These are phyloP conservation scores for Epizoanthus illoricatus DNA, from an alignment of 92 coral and sea anemone genomes.

Conservation along the genomic window DNA sequence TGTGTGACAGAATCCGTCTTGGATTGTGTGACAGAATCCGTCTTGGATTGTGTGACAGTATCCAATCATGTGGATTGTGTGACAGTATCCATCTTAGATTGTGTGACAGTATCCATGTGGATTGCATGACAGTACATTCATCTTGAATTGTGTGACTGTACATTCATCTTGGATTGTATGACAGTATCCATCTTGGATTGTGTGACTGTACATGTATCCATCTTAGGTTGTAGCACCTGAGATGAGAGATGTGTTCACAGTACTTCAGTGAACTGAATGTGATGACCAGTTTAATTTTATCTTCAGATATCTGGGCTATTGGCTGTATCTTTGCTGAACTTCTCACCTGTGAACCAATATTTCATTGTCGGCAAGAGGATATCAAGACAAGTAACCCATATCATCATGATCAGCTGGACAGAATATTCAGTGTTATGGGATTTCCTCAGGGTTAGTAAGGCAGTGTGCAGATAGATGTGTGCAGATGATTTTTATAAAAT, in stretches of 20 bases:
- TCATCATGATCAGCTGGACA: slow-evolving; percentile 95
- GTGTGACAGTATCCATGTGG: not conserved
- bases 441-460: slow-evolving; percentile 86
- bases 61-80: too few relatives aligned
- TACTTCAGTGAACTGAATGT: not conserved
- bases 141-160: not conserved
- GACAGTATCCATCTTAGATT: not conserved
- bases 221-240: not conserved
- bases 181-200: not conserved
- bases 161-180: not conserved
- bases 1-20: not conserved
- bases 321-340: slow-evolving; percentile 98
- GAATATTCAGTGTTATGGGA: slow-evolving; percentile 95
- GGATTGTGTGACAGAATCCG: not conserved
- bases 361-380: slow-evolving; percentile 98
- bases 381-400: slow-evolving; percentile 98
- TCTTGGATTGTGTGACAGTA: not conserved
- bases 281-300: not conserved
- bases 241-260: too few relatives aligned
- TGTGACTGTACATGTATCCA: not conserved
- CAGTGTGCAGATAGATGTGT: not conserved
- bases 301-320: slow-evolving; percentile 96
- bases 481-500: too few relatives aligned
- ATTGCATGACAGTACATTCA: not conserved
- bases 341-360: slow-evolving; percentile 95